Evolutionary conservation across 1,140 invertebrate genomes (phyloP).

Genomic region (Drosophila busckii): DNA sequence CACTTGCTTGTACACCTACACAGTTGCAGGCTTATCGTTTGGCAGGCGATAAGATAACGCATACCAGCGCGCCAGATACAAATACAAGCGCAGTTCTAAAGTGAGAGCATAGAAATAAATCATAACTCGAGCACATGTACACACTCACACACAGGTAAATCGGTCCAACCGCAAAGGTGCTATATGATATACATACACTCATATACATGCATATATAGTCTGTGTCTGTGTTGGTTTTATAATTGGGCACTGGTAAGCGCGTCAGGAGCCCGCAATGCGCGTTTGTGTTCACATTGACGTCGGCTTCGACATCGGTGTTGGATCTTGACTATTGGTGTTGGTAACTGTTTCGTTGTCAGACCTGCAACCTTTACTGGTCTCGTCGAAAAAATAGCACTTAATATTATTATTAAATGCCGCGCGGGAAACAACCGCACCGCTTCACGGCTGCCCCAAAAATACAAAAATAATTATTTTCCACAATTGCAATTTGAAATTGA

Average conservation of each 20-base stretch:
- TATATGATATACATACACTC: slow-evolving; percentile 21
- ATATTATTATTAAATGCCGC: slow-evolving; percentile 54
- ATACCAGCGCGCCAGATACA: slow-evolving; percentile 29
- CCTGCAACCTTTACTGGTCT: slow-evolving; percentile 18
- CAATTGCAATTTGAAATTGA: too few relatives aligned
- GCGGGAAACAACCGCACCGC: slow-evolving; percentile 43
- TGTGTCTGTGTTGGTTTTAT: slow-evolving; percentile 51
- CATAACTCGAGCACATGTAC: slow-evolving; percentile 62
- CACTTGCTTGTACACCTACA: slow-evolving; percentile 8
- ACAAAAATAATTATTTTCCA: slow-evolving; percentile 11
- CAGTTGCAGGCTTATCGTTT: slow-evolving; percentile 44
- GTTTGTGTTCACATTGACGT: slow-evolving; percentile 33
- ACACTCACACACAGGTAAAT: slow-evolving; percentile 24
- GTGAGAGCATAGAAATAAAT: slow-evolving; percentile 62
- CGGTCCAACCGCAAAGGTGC: slow-evolving; percentile 53
- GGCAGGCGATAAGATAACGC: slow-evolving; percentile 67
- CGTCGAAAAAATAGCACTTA: slow-evolving; percentile 60
- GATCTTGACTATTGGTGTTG: neutral
- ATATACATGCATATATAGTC: slow-evolving; percentile 2
- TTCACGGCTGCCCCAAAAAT: slow-evolving; percentile 47
- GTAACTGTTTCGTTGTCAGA: slow-evolving; percentile 13
- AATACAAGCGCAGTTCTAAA: neutral
- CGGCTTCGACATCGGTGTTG: slow-evolving; percentile 41
- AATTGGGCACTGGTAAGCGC: slow-evolving; percentile 68
- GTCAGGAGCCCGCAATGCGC: slow-evolving; percentile 58